These are phyloP conservation scores for Hermatobates lingyangjiaoensis DNA, from an alignment of 1,140 invertebrate genomes.

Conservation along the genomic window DNA sequence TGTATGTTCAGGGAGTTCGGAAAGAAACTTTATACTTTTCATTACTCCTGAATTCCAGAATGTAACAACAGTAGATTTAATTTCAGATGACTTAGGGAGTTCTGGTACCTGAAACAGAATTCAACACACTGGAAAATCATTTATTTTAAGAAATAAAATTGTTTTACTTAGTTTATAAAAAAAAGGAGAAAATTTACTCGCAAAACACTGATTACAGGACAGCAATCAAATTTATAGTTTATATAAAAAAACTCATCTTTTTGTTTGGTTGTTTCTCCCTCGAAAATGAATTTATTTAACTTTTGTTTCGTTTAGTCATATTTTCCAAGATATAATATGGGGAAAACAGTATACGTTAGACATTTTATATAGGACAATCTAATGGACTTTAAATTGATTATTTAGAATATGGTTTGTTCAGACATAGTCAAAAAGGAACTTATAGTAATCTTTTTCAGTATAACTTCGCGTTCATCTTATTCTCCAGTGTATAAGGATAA, in stretches of 20 bases:
- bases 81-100: neutral
- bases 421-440: too few relatives aligned
- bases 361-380: too few relatives aligned
- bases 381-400: too few relatives aligned
- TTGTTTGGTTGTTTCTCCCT: neutral
- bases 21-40: neutral
- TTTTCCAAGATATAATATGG: too few relatives aligned
- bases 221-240: neutral
- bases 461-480: too few relatives aligned
- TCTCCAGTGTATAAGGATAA: too few relatives aligned
- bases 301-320: too few relatives aligned
- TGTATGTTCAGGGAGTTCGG: neutral
- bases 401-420: too few relatives aligned
- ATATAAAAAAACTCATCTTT: neutral
- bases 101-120: conserved; percentile 8
- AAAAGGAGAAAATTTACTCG: neutral
- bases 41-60: conserved; percentile 3
- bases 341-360: too few relatives aligned
- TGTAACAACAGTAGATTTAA: neutral
- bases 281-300: neutral
- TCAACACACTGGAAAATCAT: too few relatives aligned
- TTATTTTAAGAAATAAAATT: neutral
- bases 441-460: too few relatives aligned
- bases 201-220: neutral
- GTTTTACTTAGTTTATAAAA: neutral